These are phyloP conservation scores for Subacronicta megacephala DNA, from an alignment of 2,888 invertebrate species.

Conservation along the genomic window DNA sequence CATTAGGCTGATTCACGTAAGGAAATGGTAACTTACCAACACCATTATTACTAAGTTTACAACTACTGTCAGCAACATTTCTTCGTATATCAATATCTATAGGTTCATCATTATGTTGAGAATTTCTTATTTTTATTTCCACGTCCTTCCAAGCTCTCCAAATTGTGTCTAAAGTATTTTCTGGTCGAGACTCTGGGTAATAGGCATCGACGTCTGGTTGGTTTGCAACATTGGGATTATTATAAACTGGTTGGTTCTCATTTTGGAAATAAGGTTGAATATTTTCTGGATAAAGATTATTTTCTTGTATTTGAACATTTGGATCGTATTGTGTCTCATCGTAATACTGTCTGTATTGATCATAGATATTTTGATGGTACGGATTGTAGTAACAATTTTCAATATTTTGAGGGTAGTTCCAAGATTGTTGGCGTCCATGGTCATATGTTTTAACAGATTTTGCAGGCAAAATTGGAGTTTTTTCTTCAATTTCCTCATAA, in stretches of 20 bases:
- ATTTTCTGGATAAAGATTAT: not conserved
- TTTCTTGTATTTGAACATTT: not conserved
- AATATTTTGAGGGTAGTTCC: constrained; percentile 22
- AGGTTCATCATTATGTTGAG: not conserved
- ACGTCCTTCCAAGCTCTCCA: constrained; percentile 35
- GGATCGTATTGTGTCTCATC: not conserved
- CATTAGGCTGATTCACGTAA: constrained; percentile 3
- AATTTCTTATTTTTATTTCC: constrained; percentile 19
- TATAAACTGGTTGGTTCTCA: constrained; percentile 1
- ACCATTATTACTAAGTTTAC: not conserved
- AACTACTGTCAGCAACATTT: not conserved
- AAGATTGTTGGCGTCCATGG: constrained; percentile 12
- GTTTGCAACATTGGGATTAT: not conserved
- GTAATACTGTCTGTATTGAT: constrained; percentile 23
- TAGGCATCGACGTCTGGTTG: not conserved
- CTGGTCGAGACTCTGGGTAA: constrained; percentile 9
- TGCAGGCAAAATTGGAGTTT: not conserved
- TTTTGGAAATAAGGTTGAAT: constrained; percentile 12
- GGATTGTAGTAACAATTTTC: constrained; percentile 14
- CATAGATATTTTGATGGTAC: constrained; percentile 13
- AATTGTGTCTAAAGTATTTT: constrained; percentile 21
- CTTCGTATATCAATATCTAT: constrained; percentile 23
- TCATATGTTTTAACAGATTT: not conserved
- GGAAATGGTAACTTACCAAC: not conserved
- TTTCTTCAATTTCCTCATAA: constrained; percentile 38